These are phyloP conservation scores for Prionace glauca DNA, from an alignment of 2,797 vertebrate genomes.

Conservation along the genomic window DNA sequence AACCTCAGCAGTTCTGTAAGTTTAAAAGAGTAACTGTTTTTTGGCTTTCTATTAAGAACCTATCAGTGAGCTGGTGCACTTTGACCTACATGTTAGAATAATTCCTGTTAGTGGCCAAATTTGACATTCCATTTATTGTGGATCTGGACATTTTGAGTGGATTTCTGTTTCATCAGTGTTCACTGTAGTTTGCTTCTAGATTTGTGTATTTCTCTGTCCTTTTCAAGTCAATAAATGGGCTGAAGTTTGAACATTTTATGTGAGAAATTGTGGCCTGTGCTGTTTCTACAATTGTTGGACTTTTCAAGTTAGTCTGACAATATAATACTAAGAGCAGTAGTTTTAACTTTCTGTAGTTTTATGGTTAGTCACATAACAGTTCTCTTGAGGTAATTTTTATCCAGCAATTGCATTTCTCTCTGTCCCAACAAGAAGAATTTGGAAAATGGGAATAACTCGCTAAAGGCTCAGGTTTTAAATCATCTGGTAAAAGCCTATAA, in stretches of 20 bases:
- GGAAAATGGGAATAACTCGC: neutral
- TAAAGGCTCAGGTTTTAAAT: neutral
- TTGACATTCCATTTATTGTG: neutral
- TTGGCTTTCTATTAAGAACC: neutral
- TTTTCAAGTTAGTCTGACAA: neutral
- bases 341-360: neutral
- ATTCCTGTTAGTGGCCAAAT: neutral
- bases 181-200: neutral
- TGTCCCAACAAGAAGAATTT: neutral
- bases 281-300: neutral
- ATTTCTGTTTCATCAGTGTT: neutral
- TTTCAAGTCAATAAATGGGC: neutral
- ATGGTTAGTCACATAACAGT: neutral
- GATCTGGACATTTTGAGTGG: neutral
- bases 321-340: neutral
- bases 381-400: neutral
- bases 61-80: too few relatives aligned
- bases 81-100: neutral
- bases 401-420: neutral
- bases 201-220: neutral
- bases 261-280: neutral
- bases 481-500: neutral
- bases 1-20: neutral
- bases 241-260: neutral
- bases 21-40: neutral